phyloP scores from a whole-genome alignment of 2,888 invertebrate genomes.

The Drosophila suboccidentalis region DNA sequence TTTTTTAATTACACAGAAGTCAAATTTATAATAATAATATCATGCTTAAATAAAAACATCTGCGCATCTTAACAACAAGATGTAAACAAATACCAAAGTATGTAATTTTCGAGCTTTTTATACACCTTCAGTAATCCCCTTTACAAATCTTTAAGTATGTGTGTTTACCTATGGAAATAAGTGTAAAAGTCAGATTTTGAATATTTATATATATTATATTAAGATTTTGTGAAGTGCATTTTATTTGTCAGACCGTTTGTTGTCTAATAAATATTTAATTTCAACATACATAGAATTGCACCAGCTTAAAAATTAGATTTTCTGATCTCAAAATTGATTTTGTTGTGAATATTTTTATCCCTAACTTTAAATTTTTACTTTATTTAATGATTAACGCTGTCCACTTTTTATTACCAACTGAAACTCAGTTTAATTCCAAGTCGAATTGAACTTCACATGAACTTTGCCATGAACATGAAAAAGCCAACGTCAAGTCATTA shows the following conservation, averaged over 20 bases:
- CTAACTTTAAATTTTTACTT: not conserved
- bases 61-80: not conserved
- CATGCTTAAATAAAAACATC: constrained; percentile 6
- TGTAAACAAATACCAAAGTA: not conserved
- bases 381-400: not conserved
- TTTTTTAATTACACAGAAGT: no score
- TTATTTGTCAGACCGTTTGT: not conserved
- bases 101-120: constrained; percentile 1
- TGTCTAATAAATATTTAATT: not conserved
- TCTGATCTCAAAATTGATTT: not conserved
- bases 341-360: not conserved
- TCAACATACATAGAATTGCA: not conserved
- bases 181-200: not conserved
- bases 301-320: not conserved
- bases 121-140: constrained; percentile 2
- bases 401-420: not conserved
- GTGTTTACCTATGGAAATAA: not conserved
- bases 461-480: constrained; percentile 29
- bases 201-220: no score
- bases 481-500: constrained; percentile 3
- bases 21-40: constrained; percentile 20
- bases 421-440: not conserved
- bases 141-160: no score
- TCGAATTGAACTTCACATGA: constrained; percentile 5
- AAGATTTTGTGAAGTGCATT: not conserved